Evolutionary conservation across 2,888 invertebrate species (phyloP).

Genomic region (Steinernema hermaphroditum): DNA sequence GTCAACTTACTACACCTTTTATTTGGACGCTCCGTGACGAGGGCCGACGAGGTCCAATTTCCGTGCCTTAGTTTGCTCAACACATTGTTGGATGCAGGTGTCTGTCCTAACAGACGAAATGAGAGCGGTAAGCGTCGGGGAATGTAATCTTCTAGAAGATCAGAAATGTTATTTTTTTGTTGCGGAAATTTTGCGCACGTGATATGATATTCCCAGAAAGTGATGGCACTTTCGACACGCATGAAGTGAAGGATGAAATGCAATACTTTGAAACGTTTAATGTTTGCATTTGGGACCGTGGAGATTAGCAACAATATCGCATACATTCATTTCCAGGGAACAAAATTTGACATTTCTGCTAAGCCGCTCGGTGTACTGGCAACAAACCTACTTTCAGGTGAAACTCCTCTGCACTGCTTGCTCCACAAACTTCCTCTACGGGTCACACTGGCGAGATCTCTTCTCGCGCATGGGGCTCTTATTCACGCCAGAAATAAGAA

Average conservation of each 20-base stretch:
- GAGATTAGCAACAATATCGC: too few species aligned
- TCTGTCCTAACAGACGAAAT: conserved; percentile 41
- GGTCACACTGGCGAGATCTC: conserved; percentile 40
- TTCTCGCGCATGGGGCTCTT: conserved; percentile 44
- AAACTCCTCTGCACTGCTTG: conserved; percentile 51
- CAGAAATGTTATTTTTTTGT: too few species aligned
- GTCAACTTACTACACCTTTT: not conserved
- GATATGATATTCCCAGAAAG: too few species aligned
- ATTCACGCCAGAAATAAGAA: conserved; percentile 45
- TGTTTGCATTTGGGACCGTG: too few species aligned
- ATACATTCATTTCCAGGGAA: too few species aligned
- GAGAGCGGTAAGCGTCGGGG: conserved; percentile 32
- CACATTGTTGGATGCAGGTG: conserved; percentile 43
- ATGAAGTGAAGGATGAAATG: too few species aligned
- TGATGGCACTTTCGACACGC: too few species aligned
- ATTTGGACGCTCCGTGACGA: not conserved
- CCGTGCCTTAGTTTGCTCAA: conserved; percentile 42
- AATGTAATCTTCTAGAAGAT: too few species aligned
- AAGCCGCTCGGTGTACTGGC: too few species aligned
- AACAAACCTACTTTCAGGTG: conserved; percentile 32
- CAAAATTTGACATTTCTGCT: too few species aligned
- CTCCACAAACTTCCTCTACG: conserved; percentile 38
- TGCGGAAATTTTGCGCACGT: too few species aligned
- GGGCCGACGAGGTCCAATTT: conserved; percentile 31
- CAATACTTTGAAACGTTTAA: too few species aligned